These are phyloP conservation scores for Cerceris ruficornis DNA, from an alignment of 2,888 invertebrate genomes.

Conservation along the genomic window DNA sequence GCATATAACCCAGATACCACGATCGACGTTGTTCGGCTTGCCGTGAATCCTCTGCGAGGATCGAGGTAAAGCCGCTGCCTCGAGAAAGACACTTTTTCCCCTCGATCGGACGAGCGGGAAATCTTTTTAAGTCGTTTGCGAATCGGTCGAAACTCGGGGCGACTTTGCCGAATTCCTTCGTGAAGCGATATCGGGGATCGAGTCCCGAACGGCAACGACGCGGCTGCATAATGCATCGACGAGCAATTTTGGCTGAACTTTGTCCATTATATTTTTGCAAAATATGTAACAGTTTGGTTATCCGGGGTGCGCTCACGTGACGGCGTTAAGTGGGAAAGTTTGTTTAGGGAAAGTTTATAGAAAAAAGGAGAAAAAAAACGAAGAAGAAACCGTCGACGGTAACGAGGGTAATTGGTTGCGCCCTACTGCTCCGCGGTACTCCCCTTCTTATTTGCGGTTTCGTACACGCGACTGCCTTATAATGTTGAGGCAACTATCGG, in stretches of 20 bases:
- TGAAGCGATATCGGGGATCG: no score
- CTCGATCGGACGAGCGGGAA: no score
- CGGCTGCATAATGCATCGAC: constrained; percentile 30
- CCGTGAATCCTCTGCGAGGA: not conserved
- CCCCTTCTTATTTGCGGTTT: constrained; percentile 43
- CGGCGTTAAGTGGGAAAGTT: constrained; percentile 53
- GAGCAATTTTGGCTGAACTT: not conserved
- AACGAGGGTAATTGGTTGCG: constrained; percentile 42
- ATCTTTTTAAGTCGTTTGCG: no score
- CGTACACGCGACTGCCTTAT: constrained; percentile 48
- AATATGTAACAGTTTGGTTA: constrained; percentile 34
- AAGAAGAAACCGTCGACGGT: constrained; percentile 1
- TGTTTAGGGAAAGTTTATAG: constrained; percentile 47
- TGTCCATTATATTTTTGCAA: constrained; percentile 16
- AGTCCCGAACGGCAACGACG: no score
- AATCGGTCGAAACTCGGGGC: no score
- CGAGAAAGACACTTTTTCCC: no score
- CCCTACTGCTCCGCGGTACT: constrained; percentile 34
- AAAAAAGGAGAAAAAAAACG: constrained; percentile 32
- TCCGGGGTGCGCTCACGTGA: constrained; percentile 43
- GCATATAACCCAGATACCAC: not conserved
- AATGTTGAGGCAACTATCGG: constrained; percentile 36
- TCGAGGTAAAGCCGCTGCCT: not conserved
- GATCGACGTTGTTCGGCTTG: not conserved
- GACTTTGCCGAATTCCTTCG: no score